Evolutionary conservation across 2,888 invertebrate genomes (phyloP).

Genomic region (Notocelia uddmanniana): DNA sequence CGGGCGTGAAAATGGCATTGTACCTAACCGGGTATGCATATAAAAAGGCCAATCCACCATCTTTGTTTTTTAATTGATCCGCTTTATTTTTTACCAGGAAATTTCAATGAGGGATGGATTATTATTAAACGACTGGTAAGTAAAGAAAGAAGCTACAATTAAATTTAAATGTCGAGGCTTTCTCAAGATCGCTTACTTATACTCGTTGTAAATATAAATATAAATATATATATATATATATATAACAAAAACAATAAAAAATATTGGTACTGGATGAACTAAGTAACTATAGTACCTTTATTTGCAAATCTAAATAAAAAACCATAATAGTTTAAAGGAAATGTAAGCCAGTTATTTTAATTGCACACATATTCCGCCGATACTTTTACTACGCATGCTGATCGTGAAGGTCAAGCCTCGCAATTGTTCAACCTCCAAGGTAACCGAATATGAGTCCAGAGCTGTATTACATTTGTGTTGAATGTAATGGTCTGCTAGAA

Average conservation of each 20-base stretch:
- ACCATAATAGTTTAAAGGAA: neutral
- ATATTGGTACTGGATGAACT: neutral
- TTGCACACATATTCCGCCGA: slow-evolving; percentile 16
- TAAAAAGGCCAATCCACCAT: neutral
- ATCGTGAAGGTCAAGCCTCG: slow-evolving; percentile 33
- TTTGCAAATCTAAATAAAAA: neutral
- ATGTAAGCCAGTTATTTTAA: slow-evolving; percentile 19
- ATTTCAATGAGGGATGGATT: neutral
- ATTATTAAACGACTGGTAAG: slow-evolving; percentile 14
- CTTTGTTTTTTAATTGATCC: neutral
- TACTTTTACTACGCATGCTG: slow-evolving; percentile 40
- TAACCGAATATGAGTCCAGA: slow-evolving; percentile 22
- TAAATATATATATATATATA: too few relatives aligned
- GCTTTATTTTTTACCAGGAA: slow-evolving; percentile 10
- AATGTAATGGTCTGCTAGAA: slow-evolving; percentile 28
- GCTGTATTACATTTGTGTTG: slow-evolving; percentile 17
- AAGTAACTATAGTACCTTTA: neutral
- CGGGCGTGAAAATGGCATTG: neutral
- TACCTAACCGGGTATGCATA: neutral
- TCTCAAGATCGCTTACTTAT: slow-evolving; percentile 22
- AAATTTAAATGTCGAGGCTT: slow-evolving; percentile 19
- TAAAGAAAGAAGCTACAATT: slow-evolving; percentile 11
- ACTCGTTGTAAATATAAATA: neutral
- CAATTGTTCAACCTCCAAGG: slow-evolving; percentile 37
- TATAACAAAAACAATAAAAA: slow-evolving; percentile 6